Percentiles rank a stretch among this genome's conserved stretches.
phyloP scores from a whole-genome alignment of 2,113 vertebrate species.

The Saimiri boliviensis region DNA sequence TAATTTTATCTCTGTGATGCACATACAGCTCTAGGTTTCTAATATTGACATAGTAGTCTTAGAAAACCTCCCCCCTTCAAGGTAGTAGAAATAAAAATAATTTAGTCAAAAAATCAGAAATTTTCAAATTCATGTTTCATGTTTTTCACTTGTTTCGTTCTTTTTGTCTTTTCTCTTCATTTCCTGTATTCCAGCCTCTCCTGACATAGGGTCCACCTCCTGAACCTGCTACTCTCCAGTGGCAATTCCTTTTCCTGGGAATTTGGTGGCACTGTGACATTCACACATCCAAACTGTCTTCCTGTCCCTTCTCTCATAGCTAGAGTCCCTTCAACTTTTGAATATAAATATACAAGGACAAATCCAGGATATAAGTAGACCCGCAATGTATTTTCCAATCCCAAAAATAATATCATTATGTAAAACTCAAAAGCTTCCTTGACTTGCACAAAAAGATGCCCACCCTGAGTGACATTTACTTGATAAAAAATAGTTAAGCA shows the following conservation, averaged over 20 bases:
- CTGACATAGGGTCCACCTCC: too few species aligned
- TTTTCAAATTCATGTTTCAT: background rate
- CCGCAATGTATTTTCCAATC: background rate
- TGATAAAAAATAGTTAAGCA: background rate
- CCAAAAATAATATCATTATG: background rate
- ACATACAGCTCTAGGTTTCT: conserved; percentile 30
- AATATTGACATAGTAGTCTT: background rate
- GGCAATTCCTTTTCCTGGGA: rapidly evolving
- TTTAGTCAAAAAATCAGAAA: background rate
- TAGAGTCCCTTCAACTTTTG: background rate
- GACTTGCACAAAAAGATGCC: background rate
- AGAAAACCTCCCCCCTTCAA: background rate
- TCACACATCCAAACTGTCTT: rapidly evolving
- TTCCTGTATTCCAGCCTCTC: rapidly evolving
- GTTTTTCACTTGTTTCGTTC: background rate
- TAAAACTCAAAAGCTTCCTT: background rate
- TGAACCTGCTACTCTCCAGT: rapidly evolving
- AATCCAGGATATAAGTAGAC: background rate
- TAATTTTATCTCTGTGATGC: conserved; percentile 66
- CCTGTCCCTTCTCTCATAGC: rapidly evolving
- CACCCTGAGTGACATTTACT: background rate
- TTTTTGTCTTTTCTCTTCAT: background rate
- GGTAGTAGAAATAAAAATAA: background rate
- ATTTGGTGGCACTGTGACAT: too few species aligned
- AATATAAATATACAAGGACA: background rate